Evolutionary conservation across 2,888 invertebrate species (phyloP).

Genomic region (Metacarcinus magister): DNA sequence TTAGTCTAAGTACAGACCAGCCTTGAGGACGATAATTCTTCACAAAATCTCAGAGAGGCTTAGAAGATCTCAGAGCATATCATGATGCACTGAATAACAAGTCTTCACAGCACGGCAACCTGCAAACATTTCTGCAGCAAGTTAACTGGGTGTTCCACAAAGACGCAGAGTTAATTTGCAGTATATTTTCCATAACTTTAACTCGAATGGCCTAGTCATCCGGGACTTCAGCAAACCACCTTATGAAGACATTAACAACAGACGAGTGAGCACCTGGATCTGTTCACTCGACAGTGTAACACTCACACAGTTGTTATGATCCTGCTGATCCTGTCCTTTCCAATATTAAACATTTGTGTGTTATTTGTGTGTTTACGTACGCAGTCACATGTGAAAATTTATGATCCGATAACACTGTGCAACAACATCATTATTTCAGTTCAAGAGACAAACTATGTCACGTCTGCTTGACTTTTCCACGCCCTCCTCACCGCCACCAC

Average conservation of each 20-base stretch:
- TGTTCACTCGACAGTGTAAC: not conserved
- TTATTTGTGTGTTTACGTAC: not conserved
- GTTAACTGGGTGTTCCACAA: not conserved
- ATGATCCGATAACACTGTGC: not conserved
- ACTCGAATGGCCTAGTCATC: not conserved
- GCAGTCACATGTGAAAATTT: not conserved
- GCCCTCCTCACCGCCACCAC: not conserved
- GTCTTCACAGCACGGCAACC: not conserved
- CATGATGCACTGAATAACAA: not conserved
- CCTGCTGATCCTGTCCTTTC: not conserved
- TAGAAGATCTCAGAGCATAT: not conserved
- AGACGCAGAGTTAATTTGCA: not conserved
- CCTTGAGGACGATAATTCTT: not conserved
- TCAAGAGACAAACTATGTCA: not conserved
- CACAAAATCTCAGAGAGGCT: not conserved
- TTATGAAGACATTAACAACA: constrained; percentile 7
- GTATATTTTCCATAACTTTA: not conserved
- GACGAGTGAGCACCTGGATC: not conserved
- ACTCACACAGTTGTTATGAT: not conserved
- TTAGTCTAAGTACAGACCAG: too few relatives aligned
- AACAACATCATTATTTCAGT: not conserved
- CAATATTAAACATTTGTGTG: not conserved
- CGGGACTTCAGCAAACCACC: not conserved
- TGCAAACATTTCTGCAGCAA: not conserved
- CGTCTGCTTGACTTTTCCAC: not conserved